phyloP scores from a whole-genome alignment of 2,797 vertebrate species.

The Propithecus perrieri region DNA sequence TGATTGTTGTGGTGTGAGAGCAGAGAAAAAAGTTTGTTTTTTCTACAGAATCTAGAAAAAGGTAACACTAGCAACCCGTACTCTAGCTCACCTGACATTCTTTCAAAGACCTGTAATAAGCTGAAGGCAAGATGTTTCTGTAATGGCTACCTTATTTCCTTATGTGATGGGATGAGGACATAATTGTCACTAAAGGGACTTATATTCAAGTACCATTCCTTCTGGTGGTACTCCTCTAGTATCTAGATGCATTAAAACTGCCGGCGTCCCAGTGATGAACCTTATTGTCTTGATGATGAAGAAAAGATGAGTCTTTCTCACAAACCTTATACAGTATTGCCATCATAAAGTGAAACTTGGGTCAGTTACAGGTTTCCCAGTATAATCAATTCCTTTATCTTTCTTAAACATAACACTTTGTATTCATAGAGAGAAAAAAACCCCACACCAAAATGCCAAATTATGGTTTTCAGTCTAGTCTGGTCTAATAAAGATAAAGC shows the following conservation, averaged over 20 bases:
- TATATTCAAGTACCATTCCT: background rate
- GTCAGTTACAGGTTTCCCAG: constrained; percentile 4
- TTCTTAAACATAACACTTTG: background rate
- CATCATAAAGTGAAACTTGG: constrained; percentile 18
- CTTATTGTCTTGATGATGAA: background rate
- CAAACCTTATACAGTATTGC: background rate
- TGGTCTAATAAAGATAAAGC: background rate
- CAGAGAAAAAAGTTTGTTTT: background rate
- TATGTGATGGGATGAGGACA: background rate
- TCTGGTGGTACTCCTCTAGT: background rate
- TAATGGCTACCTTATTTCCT: background rate
- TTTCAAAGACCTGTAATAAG: constrained; percentile 26
- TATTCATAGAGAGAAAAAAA: background rate
- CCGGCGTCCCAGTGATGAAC: background rate
- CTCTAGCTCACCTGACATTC: background rate
- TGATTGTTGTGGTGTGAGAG: background rate
- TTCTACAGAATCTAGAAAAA: background rate
- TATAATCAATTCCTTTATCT: background rate
- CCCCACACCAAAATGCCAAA: background rate
- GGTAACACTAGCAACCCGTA: background rate
- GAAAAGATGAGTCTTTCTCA: background rate
- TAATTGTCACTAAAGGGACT: background rate
- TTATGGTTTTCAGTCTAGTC: background rate
- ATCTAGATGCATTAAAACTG: background rate
- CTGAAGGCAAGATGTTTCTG: background rate